phyloP scores from a whole-genome alignment of 1,140 invertebrate genomes.

The Theocolax elegans region DNA sequence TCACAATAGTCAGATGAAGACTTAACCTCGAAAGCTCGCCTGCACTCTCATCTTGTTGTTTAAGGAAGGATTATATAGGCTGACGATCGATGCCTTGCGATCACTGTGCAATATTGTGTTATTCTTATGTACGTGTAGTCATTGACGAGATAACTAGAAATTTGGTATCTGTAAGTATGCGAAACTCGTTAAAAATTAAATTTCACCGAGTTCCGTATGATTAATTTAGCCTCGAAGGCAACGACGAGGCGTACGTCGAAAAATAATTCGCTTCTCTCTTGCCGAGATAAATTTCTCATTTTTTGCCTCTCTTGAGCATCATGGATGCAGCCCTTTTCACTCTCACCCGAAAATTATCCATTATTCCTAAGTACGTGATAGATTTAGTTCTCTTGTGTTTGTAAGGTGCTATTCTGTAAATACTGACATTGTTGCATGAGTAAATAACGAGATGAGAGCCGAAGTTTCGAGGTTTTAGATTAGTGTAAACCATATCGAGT shows the following conservation, averaged over 20 bases:
- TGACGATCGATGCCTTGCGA: slow-evolving; percentile 29
- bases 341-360: no score
- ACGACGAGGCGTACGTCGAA: no score
- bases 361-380: slow-evolving; percentile 24
- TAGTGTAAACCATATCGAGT: slow-evolving; percentile 7
- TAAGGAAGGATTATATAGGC: no score
- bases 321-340: no score
- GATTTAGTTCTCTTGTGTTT: slow-evolving; percentile 16
- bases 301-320: slow-evolving; percentile 4
- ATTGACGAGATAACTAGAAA: slow-evolving; percentile 22
- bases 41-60: no score
- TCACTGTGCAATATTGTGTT: slow-evolving; percentile 35
- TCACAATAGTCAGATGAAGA: slow-evolving; percentile 29
- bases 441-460: slow-evolving; percentile 26
- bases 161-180: neutral
- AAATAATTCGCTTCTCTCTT: slow-evolving; percentile 23
- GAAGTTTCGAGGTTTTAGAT: slow-evolving; percentile 10
- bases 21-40: no score
- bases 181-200: no score
- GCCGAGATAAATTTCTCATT: slow-evolving; percentile 10
- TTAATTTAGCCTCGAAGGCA: no score
- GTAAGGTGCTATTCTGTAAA: slow-evolving; percentile 50
- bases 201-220: no score
- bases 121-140: neutral
- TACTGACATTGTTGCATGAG: slow-evolving; percentile 39